Percentiles rank a stretch among this genome's conserved stretches.
phyloP scores from a whole-genome alignment of 2,797 vertebrate species.

The Pelochelys cantorii region DNA sequence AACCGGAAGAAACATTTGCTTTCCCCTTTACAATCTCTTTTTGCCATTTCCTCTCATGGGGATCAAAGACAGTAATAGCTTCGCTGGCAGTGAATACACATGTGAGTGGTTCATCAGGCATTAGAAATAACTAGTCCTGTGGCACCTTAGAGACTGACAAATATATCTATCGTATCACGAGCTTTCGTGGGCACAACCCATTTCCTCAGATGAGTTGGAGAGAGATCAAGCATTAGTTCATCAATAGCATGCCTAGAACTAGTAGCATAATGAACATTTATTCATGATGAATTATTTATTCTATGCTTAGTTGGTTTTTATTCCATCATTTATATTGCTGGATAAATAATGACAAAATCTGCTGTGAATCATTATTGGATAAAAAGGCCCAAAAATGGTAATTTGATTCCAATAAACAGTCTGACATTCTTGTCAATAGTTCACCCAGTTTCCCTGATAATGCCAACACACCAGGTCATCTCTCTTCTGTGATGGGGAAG shows the following conservation, averaged over 20 bases:
- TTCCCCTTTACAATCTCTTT: neutral
- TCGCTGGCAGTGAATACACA: neutral
- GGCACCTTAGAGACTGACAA: no score
- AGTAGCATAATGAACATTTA: neutral
- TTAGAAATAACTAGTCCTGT: no score
- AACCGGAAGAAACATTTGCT: neutral
- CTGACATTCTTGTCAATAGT: neutral
- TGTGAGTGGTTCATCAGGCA: neutral
- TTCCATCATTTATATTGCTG: neutral
- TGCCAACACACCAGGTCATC: rapidly evolving
- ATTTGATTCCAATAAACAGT: neutral
- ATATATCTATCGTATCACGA: no score
- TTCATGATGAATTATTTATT: neutral
- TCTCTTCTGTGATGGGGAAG: rapidly evolving
- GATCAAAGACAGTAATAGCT: neutral
- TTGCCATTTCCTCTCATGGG: neutral
- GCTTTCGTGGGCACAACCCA: no score
- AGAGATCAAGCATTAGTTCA: neutral
- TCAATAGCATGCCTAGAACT: neutral
- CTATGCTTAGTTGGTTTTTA: neutral
- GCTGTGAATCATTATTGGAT: neutral
- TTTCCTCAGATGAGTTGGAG: no score
- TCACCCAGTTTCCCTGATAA: neutral
- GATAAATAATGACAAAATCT: neutral
- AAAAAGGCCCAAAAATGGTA: neutral